Percentiles rank a stretch among this genome's conserved stretches.
Evolutionary conservation across 2,888 invertebrate species (phyloP).

Genomic region (Drosophila mimetica): DNA sequence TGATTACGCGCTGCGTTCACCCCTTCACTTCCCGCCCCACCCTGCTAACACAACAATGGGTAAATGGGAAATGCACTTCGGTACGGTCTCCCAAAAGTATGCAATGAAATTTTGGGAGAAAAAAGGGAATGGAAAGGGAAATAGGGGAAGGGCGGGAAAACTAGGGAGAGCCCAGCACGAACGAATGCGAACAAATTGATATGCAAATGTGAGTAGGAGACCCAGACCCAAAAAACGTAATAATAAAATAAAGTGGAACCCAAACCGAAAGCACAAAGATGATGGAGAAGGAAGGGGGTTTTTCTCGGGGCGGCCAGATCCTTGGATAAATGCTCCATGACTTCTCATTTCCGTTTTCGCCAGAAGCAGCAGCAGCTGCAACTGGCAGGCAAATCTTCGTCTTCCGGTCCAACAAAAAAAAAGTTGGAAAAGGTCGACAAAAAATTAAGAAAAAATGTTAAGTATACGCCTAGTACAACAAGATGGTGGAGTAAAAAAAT

Average conservation of each 20-base stretch:
- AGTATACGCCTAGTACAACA: constrained; percentile 64
- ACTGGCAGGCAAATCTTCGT: constrained; percentile 71
- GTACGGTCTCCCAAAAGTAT: constrained; percentile 40
- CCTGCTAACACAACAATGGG: constrained; percentile 33
- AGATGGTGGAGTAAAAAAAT: not conserved
- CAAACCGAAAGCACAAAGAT: constrained; percentile 24
- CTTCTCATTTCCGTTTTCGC: constrained; percentile 50
- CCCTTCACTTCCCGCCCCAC: not conserved
- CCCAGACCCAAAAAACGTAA: constrained; percentile 42
- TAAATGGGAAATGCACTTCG: constrained; percentile 49
- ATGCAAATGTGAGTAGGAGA: constrained; percentile 66
- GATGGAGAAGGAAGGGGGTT: constrained; percentile 10
- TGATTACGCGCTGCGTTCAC: constrained; percentile 41
- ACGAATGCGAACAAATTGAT: constrained; percentile 77
- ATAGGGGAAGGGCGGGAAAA: not conserved
- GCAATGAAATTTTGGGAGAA: constrained; percentile 18
- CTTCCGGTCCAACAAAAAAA: constrained; percentile 44
- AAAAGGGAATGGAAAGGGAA: constrained; percentile 1
- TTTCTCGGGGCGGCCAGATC: constrained; percentile 8
- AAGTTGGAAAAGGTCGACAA: not conserved
- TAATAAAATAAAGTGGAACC: constrained; percentile 49
- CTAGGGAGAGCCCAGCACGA: constrained; percentile 29
- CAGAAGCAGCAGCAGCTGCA: constrained; percentile 56
- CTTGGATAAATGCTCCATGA: constrained; percentile 49
- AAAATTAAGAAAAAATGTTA: constrained; percentile 43